These are phyloP conservation scores for Noctua comes DNA, from an alignment of 2,888 invertebrate genomes.

Conservation along the genomic window DNA sequence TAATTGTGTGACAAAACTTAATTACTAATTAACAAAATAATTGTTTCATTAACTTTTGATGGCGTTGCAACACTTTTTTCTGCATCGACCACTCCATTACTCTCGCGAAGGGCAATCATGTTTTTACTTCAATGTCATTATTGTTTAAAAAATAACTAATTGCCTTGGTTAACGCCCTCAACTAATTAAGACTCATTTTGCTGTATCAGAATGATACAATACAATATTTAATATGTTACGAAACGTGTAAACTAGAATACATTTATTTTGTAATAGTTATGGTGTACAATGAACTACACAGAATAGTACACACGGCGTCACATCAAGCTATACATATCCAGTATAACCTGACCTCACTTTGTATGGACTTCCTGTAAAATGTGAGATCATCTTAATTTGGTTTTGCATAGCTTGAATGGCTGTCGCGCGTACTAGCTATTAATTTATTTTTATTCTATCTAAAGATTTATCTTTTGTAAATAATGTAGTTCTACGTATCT, in stretches of 20 bases:
- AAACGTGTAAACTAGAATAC: not conserved
- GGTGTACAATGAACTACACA: not conserved
- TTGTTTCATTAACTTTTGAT: conserved; percentile 43
- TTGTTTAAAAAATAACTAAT: conserved; percentile 59
- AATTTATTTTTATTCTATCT: not conserved
- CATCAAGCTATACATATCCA: too few species aligned
- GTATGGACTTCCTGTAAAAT: too few species aligned
- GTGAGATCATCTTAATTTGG: too few species aligned
- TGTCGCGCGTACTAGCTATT: not conserved
- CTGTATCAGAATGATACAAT: not conserved
- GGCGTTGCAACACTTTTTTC: conserved; percentile 36
- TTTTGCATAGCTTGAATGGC: too few species aligned
- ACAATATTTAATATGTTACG: not conserved
- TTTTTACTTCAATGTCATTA: conserved; percentile 58
- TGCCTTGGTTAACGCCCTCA: conserved; percentile 54
- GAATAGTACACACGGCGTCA: too few species aligned
- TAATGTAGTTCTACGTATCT: not conserved
- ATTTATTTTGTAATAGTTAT: not conserved
- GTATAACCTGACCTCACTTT: too few species aligned
- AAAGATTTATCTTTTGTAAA: not conserved
- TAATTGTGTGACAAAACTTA: conserved; percentile 16
- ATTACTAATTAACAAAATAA: conserved; percentile 38
- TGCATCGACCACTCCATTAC: conserved; percentile 51
- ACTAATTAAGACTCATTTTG: conserved; percentile 40
- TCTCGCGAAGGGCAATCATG: conserved; percentile 51